Evolutionary conservation across 2,113 vertebrate species (phyloP), one percentile per base, ranked within the genome.

Genomic region (Callipepla californica): DNA sequence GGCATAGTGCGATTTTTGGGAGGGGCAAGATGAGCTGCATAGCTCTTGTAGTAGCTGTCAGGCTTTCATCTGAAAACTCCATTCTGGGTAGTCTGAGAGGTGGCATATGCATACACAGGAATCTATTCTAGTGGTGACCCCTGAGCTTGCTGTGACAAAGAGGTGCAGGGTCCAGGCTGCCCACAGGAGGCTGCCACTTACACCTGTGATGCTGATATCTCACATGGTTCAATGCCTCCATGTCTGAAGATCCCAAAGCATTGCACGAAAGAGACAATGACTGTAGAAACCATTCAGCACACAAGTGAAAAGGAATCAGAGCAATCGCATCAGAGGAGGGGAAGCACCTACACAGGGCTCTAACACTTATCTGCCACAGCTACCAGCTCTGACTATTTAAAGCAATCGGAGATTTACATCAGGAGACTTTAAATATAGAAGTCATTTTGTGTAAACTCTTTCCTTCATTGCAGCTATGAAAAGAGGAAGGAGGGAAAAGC

Each of bases 381-480:
- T 76, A 59, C 58, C 48, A 83, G 53, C 83, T 72, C 80, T 40
- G 50, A 38, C 82, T 82, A 80, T 82, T 90, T 90, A 85, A 90
- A 83, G 83, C 4, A 0, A 75, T 51, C 38, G 19, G 63, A 68
- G 72, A 83, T 88, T 85, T 95, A 80, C 63, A 88, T 85, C 63
- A 83, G 80, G 72, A 90, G 48, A 55, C 68, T 82, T 93, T 88
- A 92, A 90, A 88, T 80, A 90, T 80, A 95, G 76, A 85, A 94
- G 34, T 90, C 79, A 85, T 90, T 96, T 90, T 86, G 53, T 91
- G 73, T 94, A 85, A 82, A 92, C 91, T 83, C 67, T 82, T 76
- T 76, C 72, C 65, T 88, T 93, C 76, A 87, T 89, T 92, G 62
- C 79, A 90, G 57, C 48, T 68, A 15, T 7, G 68, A 50, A 82